These are phyloP conservation scores for Cyprinodon brontotheroides DNA, from an alignment of 2,113 vertebrate species.

Conservation along the genomic window DNA sequence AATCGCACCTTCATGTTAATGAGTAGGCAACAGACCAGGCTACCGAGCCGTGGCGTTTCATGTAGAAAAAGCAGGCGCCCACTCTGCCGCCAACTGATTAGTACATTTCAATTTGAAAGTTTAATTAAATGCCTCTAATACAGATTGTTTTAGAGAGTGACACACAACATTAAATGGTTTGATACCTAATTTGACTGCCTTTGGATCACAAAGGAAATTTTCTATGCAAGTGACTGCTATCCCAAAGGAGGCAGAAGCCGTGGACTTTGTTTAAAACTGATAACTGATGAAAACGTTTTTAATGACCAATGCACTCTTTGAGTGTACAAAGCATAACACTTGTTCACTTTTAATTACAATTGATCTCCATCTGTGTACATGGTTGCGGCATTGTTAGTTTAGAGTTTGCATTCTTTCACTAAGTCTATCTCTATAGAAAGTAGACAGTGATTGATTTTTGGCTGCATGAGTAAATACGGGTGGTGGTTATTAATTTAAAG, in stretches of 20 bases:
- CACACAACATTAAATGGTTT: constrained; percentile 87
- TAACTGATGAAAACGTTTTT: constrained; percentile 87
- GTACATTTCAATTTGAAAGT: constrained; percentile 82
- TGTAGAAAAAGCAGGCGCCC: constrained; percentile 69
- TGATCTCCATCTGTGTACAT: constrained; percentile 88
- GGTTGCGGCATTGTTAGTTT: constrained; percentile 74
- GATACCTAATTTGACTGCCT: constrained; percentile 85
- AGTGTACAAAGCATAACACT: constrained; percentile 84
- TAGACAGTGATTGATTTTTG: constrained; percentile 70
- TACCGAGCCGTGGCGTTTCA: constrained; percentile 83
- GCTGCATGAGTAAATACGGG: constrained; percentile 40
- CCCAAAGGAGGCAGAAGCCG: constrained; percentile 79
- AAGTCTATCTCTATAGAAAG: constrained; percentile 68
- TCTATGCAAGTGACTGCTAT: constrained; percentile 74
- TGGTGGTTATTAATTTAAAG: constrained; percentile 66
- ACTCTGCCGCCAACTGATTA: constrained; percentile 81
- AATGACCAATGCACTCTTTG: constrained; percentile 84
- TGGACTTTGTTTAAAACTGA: constrained; percentile 85
- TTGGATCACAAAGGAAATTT: constrained; percentile 84
- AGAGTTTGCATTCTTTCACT: constrained; percentile 64
- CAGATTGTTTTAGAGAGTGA: constrained; percentile 85
- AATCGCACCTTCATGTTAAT: constrained; percentile 92
- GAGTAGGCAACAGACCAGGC: constrained; percentile 77
- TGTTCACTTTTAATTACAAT: constrained; percentile 93
- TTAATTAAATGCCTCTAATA: constrained; percentile 92